Percentiles rank a stretch among this genome's conserved stretches.
Conservation (phyloP, 1,140 invertebrate species). For the Halyomorpha halys region DNA sequence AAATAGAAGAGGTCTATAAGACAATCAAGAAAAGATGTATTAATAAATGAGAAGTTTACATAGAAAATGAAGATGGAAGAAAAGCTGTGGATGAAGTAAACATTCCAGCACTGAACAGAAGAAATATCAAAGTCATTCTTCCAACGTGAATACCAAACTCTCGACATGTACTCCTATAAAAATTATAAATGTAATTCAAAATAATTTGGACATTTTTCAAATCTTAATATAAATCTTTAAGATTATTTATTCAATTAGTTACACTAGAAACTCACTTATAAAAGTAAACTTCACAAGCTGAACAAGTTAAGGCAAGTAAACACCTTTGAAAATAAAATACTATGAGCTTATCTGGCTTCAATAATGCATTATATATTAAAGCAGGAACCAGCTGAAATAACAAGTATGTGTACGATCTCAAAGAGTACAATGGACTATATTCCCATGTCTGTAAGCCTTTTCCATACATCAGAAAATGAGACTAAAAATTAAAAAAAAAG, state of each 20-base stretch:
- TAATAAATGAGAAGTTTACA: slow-evolving; percentile 44
- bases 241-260: not conserved
- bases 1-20: too few relatives aligned
- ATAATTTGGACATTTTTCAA: too few relatives aligned
- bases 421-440: slow-evolving; percentile 88
- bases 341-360: slow-evolving; percentile 68
- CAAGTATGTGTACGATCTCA: slow-evolving; percentile 88
- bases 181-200: too few relatives aligned
- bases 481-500: slow-evolving; percentile 47
- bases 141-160: slow-evolving; percentile 85
- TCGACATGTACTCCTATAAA: slow-evolving; percentile 64
- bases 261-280: slow-evolving; percentile 71
- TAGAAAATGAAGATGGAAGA: slow-evolving; percentile 84
- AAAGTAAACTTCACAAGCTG: slow-evolving; percentile 81
- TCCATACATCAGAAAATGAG: slow-evolving; percentile 70
- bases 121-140: slow-evolving; percentile 68
- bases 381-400: slow-evolving; percentile 79
- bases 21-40: too few relatives aligned
- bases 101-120: slow-evolving; percentile 80
- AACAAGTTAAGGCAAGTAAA: slow-evolving; percentile 66
- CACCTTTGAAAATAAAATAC: slow-evolving; percentile 85
- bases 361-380: slow-evolving; percentile 61
- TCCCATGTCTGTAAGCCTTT: slow-evolving; percentile 98
- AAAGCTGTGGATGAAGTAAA: slow-evolving; percentile 82
- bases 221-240: too few relatives aligned